Evolutionary conservation across 2,113 vertebrate species (phyloP).

Genomic region (Colossoma macropomum): DNA sequence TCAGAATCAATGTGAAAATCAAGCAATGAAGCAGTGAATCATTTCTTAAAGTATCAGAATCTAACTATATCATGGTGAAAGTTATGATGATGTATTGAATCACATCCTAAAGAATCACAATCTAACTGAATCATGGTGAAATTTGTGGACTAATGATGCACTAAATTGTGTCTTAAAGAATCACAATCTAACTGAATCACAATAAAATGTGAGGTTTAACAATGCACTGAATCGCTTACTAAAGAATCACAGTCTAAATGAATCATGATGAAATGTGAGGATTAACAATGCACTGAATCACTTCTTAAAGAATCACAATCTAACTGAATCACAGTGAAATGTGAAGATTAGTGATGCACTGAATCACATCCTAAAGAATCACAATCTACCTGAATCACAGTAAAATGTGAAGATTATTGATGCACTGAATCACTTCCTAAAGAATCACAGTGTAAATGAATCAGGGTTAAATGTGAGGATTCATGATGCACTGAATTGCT

Average conservation of each 20-base stretch:
- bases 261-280: neutral
- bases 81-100: neutral
- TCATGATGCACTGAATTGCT: conserved; percentile 1
- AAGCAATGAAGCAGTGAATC: neutral
- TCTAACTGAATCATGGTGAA: neutral
- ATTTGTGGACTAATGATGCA: neutral
- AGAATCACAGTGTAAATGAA: neutral
- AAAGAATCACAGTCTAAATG: neutral
- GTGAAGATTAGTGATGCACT: neutral
- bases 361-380: neutral
- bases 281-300: conserved; percentile 2
- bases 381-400: neutral
- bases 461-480: neutral
- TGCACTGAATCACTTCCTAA: neutral
- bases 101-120: neutral
- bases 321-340: too few relatives aligned
- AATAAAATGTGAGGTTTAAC: too few relatives aligned
- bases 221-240: too few relatives aligned
- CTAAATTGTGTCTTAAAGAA: neutral
- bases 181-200: neutral
- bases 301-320: neutral
- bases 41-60: neutral
- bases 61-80: neutral
- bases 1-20: neutral
- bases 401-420: too few relatives aligned